Evolutionary conservation across 2,888 invertebrate genomes (phyloP).

Genomic region (Hydriomena furcata): DNA sequence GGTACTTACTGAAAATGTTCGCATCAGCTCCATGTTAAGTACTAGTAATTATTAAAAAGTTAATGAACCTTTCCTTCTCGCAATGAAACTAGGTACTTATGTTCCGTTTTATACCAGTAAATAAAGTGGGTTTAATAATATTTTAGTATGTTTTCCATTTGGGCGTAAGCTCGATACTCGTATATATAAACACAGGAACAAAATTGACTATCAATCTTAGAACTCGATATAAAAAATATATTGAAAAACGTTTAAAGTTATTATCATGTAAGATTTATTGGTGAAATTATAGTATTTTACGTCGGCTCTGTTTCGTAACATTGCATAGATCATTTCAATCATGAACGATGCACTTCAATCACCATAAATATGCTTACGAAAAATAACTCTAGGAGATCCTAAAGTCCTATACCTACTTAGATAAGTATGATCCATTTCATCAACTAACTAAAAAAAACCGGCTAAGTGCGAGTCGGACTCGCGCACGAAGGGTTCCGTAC

Average conservation of each 20-base stretch:
- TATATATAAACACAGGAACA: constrained; percentile 15
- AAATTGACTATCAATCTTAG: constrained; percentile 31
- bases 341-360: constrained; percentile 31
- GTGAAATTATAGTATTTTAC: constrained; percentile 33
- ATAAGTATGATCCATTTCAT: background rate
- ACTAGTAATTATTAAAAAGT: background rate
- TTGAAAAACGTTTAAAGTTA: constrained; percentile 30
- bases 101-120: constrained; percentile 1
- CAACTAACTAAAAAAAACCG: no score
- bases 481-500: no score
- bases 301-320: constrained; percentile 28
- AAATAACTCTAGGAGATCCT: background rate
- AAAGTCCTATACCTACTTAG: background rate
- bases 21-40: no score
- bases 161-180: constrained; percentile 18
- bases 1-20: no score
- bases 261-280: constrained; percentile 29
- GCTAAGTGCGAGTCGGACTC: no score
- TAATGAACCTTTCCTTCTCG: background rate
- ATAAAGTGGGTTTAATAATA: constrained; percentile 3
- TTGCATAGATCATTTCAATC: constrained; percentile 31
- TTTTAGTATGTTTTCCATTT: constrained; percentile 10
- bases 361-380: constrained; percentile 34
- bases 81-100: background rate
- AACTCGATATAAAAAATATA: constrained; percentile 23